Percentiles rank a stretch among this genome's conserved stretches.
Conservation (phyloP, 2,888 invertebrate species). For the Leucophenga montana region DNA sequence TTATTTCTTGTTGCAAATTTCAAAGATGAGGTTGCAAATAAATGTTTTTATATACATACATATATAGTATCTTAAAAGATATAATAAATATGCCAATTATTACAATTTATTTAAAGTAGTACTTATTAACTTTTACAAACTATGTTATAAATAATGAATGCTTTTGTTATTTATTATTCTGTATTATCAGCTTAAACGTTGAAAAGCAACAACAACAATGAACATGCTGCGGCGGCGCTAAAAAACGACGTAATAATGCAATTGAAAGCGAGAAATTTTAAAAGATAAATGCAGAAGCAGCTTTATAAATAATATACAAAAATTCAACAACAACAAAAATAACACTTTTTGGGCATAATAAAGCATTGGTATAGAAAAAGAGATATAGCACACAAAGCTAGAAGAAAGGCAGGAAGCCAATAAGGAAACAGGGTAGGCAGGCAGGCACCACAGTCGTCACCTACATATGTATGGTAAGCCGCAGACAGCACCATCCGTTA, state of each 20-base stretch:
- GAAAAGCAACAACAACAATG: too few relatives aligned
- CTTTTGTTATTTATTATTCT: background rate
- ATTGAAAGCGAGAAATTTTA: background rate
- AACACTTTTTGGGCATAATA: background rate
- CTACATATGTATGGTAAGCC: background rate
- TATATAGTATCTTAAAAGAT: too few relatives aligned
- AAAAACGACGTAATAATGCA: conserved; percentile 17
- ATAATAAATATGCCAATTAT: too few relatives aligned
- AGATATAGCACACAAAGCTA: background rate
- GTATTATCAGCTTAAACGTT: too few relatives aligned
- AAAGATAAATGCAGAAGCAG: too few relatives aligned
- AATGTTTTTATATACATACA: too few relatives aligned
- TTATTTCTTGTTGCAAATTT: too few relatives aligned
- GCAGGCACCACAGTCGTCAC: background rate
- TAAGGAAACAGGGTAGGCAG: background rate
- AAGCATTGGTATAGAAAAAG: too few relatives aligned
- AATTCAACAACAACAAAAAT: too few relatives aligned
- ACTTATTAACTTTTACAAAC: background rate
- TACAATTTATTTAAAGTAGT: background rate
- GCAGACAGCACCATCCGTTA: background rate
- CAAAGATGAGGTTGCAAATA: too few relatives aligned
- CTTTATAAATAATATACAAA: too few relatives aligned
- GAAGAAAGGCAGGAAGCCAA: background rate
- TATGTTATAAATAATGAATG: background rate
- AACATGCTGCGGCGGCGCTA: background rate